Evolutionary conservation across 2,797 vertebrate genomes (phyloP), one percentile per base, ranked within the genome.

Genomic region (Pseudomugil gertrudae): DNA sequence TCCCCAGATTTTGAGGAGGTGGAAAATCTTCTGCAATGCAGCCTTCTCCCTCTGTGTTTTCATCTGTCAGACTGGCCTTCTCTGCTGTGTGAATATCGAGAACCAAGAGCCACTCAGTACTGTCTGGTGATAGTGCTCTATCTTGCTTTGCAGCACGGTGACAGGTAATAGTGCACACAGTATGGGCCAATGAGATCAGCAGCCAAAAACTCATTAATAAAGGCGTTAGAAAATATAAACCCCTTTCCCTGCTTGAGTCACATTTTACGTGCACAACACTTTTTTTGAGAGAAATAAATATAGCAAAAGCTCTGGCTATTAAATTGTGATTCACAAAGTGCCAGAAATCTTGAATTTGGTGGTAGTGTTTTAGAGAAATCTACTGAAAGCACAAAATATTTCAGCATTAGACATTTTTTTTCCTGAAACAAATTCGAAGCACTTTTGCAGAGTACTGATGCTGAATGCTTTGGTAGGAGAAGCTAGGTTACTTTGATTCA

Each of bases 91-190:
- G 93, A 94, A 65, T 70, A 80, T 72, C 89, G 87, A 57, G 88
- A 89, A 11, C 89, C 92, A 63, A 93, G 92, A 69, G 92, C 83
- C 83, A 92, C 80, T 5, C 96, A 97, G 69, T 94, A 94, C 81
- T 95, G 95, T 76, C 75, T 96, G 60, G 70, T 98, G 68, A 87
- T 96, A 8, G 84, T 98, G 24, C 89, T 95, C 11, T 92, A 94
- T 77, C 85, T 96, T 47, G 93, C 96, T 59, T 91, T 94, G 63
- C 81, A 90, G 74, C 87, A 94, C 0, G 95, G 94, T 48, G 95
- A 99, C 93, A 95, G 95, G 98, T 98, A 77, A 69, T 30, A 51
- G 6, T 15, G n/a, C 33, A 23, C n/a, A 45, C 11, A 23, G 23
- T 19, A n/a, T 7, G 14, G 32, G n/a, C 24, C 8, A 14, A 59